Base-by-base conservation (phyloP, 92 coral and sea anemone genomes). In the Zoanthus solanderi region DNA sequence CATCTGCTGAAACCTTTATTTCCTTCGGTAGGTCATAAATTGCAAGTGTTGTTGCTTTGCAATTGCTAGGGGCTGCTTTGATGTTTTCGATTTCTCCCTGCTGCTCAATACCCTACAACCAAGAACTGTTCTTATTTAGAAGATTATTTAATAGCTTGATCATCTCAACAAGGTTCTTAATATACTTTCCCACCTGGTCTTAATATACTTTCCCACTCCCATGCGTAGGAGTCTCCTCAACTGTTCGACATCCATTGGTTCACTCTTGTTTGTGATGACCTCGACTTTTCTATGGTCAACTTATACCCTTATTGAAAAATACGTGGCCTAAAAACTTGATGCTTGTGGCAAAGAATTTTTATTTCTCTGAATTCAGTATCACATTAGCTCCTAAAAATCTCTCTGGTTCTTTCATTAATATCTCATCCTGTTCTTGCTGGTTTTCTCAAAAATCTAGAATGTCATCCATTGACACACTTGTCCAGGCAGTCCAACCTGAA, bases 381-480 rank as follows among this genome's bases (percentile, higher is more conserved):
- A 84, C 69, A 48, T 73, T 56, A 76, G 71, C 84, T 79, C 37
- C n/a, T 45, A 56, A 57, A 72, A 85, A 72, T 4, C 88, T 18
- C 48, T 71, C 45, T 34, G 57, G 53, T 29, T 73, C 31, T 16
- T 23, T 78, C 44, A 0, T n/a, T 77, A 88, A 85, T 56, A 83
- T 52, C 83, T 85, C 72, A 15, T 74, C 83, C 73, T 85, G 88
- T 72, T 85, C 23, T 46, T 14, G 58, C 17, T 72, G 52, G 31
- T 8, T 74, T 34, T 17, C 88, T 54, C 83, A 94, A 80, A 72
- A 88, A 31, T 92, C 94, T 15, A 94, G 75, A 68, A 92, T 92
- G 48, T 94, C 93, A 46, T 89, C 90, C 34, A 94, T 67, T 94
- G 96, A 79, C 92, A 94, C 53, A 77, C 90, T 18, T 12, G n/a